phyloP scores from a whole-genome alignment of 2,797 vertebrate genomes.

The Parotocinclus haroldoi region DNA sequence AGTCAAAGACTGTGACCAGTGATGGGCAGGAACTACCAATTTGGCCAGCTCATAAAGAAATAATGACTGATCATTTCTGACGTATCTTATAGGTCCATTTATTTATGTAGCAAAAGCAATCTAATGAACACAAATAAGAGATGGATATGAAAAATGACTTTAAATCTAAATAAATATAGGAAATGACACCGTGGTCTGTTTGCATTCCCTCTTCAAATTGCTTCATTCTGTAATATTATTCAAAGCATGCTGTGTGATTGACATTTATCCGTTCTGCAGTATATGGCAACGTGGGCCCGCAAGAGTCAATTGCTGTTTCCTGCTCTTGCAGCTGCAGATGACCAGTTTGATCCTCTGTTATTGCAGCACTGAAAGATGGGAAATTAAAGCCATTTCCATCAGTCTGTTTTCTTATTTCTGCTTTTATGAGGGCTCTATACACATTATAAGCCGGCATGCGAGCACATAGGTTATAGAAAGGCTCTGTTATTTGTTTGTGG shows the following conservation, averaged over 20 bases:
- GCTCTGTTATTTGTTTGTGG: conserved; percentile 32
- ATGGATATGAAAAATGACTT: conserved; percentile 36
- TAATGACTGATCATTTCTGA: conserved; percentile 54
- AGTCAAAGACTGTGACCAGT: background rate
- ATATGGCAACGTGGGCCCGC: background rate
- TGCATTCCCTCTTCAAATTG: background rate
- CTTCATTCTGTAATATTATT: background rate
- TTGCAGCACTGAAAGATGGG: conserved; percentile 12
- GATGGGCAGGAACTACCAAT: background rate
- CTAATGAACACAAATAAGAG: conserved; percentile 51
- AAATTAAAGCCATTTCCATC: conserved; percentile 27
- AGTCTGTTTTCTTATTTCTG: conserved; percentile 18
- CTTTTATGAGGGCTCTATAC: conserved; percentile 17
- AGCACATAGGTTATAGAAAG: background rate
- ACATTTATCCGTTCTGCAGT: background rate
- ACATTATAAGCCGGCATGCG: background rate
- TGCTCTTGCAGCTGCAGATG: background rate
- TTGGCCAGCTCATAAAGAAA: conserved; percentile 38
- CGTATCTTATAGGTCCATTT: conserved; percentile 66
- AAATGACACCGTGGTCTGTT: conserved; percentile 9
- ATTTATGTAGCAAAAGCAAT: conserved; percentile 49
- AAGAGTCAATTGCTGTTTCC: too few relatives aligned
- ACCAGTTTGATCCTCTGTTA: conserved; percentile 28
- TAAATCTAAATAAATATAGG: conserved; percentile 46
- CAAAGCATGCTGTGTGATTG: background rate